Evolutionary conservation across 2,113 vertebrate species (phyloP).

Genomic region (Nerophis ophidion): DNA sequence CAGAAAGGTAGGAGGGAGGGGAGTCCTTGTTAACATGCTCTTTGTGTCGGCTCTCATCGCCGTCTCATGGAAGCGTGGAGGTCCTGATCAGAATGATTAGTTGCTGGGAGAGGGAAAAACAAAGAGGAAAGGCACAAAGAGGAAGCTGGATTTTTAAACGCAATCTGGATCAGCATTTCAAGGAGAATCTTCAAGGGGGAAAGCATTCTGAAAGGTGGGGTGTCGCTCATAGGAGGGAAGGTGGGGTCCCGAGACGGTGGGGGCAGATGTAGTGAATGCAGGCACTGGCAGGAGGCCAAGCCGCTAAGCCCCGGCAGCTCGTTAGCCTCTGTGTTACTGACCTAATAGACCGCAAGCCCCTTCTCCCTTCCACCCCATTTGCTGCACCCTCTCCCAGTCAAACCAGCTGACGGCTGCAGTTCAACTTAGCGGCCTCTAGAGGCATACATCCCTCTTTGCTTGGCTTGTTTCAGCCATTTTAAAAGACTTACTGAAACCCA

Average conservation of each 20-base stretch:
- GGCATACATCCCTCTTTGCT: no score
- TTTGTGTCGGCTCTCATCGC: constrained; percentile 53
- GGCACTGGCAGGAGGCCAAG: constrained; percentile 55
- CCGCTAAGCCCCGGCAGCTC: constrained; percentile 61
- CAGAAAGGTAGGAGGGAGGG: constrained; percentile 6
- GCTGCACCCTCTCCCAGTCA: background rate
- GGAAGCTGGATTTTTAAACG: constrained; percentile 14
- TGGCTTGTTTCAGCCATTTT: no score
- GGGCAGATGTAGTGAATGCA: constrained; percentile 36
- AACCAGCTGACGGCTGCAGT: background rate
- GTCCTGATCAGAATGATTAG: constrained; percentile 45
- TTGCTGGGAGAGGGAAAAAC: constrained; percentile 12
- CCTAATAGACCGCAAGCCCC: constrained; percentile 61
- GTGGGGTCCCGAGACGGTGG: constrained; percentile 4
- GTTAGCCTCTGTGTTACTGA: constrained; percentile 67
- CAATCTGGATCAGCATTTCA: constrained; percentile 6
- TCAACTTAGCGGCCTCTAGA: background rate
- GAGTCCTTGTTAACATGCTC: constrained; percentile 56
- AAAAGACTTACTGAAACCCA: no score
- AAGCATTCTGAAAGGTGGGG: constrained; percentile 4
- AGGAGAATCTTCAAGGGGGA: background rate
- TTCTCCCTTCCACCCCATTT: background rate
- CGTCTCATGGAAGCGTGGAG: constrained; percentile 34
- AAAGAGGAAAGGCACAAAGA: constrained; percentile 3
- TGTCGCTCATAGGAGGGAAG: constrained; percentile 8